Evolutionary conservation across 2,888 invertebrate species (phyloP).

Genomic region (Lasioglossum malachurum): DNA sequence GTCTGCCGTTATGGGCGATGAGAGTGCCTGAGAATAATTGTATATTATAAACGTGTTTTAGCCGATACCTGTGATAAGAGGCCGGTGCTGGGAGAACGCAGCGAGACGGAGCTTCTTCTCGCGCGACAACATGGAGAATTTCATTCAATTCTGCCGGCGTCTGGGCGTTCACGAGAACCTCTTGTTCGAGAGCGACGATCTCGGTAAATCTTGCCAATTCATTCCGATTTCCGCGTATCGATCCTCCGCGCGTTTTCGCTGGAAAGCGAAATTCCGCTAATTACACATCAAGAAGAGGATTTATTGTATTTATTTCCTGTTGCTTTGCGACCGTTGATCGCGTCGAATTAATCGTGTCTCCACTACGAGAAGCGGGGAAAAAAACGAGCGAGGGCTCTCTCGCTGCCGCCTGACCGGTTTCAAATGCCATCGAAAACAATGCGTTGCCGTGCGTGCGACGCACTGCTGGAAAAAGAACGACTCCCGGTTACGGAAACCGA

Average conservation of each 20-base stretch:
- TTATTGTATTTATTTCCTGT: no score
- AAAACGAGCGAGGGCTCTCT: conserved; percentile 26
- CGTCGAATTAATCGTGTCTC: conserved; percentile 42
- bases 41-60: conserved; percentile 82
- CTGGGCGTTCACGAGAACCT: conserved; percentile 95
- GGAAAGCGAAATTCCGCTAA: conserved; percentile 48
- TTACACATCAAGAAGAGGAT: conserved; percentile 3
- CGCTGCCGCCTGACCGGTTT: conserved; percentile 28
- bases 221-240: conserved; percentile 26
- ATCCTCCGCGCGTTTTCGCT: background rate
- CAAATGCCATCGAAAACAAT: conserved; percentile 54
- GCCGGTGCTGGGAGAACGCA: conserved; percentile 93
- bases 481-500: background rate
- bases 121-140: conserved; percentile 95
- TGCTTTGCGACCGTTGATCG: conserved; percentile 33
- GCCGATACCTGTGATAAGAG: conserved; percentile 90
- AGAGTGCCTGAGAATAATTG: background rate
- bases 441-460: conserved; percentile 22
- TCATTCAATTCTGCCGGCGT: conserved; percentile 93
- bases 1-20: background rate
- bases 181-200: conserved; percentile 95
- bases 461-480: conserved; percentile 18
- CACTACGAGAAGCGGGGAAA: conserved; percentile 23
- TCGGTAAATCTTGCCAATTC: conserved; percentile 87
- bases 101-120: conserved; percentile 95